phyloP scores from a whole-genome alignment of 1,140 invertebrate genomes.

The Bombus waltoni region DNA sequence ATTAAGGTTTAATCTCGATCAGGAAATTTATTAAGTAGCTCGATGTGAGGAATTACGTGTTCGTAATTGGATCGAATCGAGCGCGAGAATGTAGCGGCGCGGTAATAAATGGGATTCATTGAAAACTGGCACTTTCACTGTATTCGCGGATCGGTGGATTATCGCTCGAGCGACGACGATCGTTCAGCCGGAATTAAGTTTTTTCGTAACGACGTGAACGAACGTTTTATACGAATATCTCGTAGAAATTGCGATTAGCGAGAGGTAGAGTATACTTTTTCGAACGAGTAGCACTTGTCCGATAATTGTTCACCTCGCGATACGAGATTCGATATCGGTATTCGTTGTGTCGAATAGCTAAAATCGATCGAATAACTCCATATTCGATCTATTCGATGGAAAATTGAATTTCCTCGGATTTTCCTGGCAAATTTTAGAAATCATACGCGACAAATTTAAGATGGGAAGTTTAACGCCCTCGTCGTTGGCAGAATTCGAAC shows the following conservation, averaged over 20 bases:
- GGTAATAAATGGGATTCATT: constrained; percentile 9
- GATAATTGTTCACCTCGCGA: too few relatives aligned
- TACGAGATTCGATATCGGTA: too few relatives aligned
- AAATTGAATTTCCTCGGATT: too few relatives aligned
- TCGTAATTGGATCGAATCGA: constrained; percentile 17
- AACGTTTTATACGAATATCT: too few relatives aligned
- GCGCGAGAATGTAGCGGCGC: background rate
- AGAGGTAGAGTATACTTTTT: background rate
- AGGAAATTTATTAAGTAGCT: background rate
- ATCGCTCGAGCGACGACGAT: background rate
- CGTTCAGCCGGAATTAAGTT: background rate
- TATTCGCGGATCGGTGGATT: constrained; percentile 3
- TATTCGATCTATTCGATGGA: too few relatives aligned
- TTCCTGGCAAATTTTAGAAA: too few relatives aligned
- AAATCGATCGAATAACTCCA: too few relatives aligned
- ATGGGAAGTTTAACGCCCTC: too few relatives aligned
- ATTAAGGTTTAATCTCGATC: background rate
- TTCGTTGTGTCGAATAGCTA: too few relatives aligned
- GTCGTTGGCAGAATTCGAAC: too few relatives aligned
- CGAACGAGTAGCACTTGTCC: too few relatives aligned
- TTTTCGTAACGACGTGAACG: background rate
- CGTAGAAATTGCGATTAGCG: background rate
- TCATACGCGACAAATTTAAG: too few relatives aligned
- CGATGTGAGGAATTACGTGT: background rate
- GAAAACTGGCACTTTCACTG: constrained; percentile 34